Evolutionary conservation across 2,888 invertebrate genomes (phyloP).

Genomic region (Oegoconia quadripuncta): DNA sequence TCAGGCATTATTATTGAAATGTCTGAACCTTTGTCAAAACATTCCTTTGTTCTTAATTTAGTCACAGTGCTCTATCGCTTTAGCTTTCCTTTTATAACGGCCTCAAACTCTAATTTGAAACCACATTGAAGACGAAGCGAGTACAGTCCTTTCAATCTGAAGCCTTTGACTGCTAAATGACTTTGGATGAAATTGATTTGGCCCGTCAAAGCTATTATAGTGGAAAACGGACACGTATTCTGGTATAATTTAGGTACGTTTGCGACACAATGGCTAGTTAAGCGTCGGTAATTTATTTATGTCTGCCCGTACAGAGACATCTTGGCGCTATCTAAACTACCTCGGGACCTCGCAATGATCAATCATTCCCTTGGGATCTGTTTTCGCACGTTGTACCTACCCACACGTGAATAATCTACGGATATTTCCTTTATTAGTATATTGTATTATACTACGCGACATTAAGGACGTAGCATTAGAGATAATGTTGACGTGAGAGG

Average conservation of each 20-base stretch:
- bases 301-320: constrained; percentile 25
- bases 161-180: too few relatives aligned
- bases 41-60: too few relatives aligned
- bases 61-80: too few relatives aligned
- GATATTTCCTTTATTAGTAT: constrained; percentile 13
- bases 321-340: constrained; percentile 36
- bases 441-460: constrained; percentile 26
- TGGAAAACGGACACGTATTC: neutral
- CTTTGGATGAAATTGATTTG: too few relatives aligned
- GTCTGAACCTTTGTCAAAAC: too few relatives aligned
- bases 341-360: constrained; percentile 37
- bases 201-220: neutral
- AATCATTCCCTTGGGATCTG: constrained; percentile 36
- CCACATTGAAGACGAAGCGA: too few relatives aligned
- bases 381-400: constrained; percentile 26
- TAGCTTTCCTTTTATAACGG: too few relatives aligned
- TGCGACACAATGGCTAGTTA: neutral
- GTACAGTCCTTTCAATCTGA: too few relatives aligned
- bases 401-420: constrained; percentile 43
- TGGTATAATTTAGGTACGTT: neutral
- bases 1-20: too few relatives aligned
- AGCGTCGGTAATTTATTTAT: constrained; percentile 14
- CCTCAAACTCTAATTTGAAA: too few relatives aligned
- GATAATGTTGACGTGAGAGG: constrained; percentile 19
- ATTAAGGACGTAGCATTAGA: constrained; percentile 34